Percentiles rank a stretch among this genome's conserved stretches.
Evolutionary conservation across 2,888 invertebrate species (phyloP).

Genomic region (Drosophila percnosoma): DNA sequence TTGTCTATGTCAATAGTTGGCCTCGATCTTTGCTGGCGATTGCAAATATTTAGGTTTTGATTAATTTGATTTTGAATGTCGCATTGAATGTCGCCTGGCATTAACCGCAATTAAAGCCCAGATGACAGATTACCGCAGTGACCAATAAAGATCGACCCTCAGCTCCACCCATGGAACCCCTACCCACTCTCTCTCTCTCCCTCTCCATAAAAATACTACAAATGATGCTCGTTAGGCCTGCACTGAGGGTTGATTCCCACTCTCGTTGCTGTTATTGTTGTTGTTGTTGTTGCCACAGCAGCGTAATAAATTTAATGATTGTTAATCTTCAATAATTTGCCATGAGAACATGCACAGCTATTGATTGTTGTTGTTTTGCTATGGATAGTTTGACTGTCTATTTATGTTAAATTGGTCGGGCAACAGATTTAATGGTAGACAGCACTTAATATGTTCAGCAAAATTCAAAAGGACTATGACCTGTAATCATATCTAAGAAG

Average conservation of each 20-base stretch:
- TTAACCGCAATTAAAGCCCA: conserved; percentile 69
- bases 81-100: conserved; percentile 43
- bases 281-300: conserved; percentile 46
- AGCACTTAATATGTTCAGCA: neutral
- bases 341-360: conserved; percentile 72
- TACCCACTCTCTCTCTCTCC: conserved; percentile 1
- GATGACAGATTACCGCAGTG: conserved; percentile 74
- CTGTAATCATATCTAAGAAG: neutral
- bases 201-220: conserved; percentile 39
- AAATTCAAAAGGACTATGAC: neutral
- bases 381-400: conserved; percentile 56
- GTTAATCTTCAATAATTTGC: conserved; percentile 81
- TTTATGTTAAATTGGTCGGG: conserved; percentile 30
- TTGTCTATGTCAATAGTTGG: conserved; percentile 21
- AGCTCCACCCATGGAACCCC: conserved; percentile 17
- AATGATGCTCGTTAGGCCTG: conserved; percentile 61
- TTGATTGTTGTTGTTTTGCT: conserved; percentile 52
- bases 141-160: conserved; percentile 65
- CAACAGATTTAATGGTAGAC: neutral
- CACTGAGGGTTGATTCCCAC: conserved; percentile 59
- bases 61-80: conserved; percentile 67
- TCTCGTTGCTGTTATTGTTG: conserved; percentile 21
- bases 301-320: conserved; percentile 77
- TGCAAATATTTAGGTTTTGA: conserved; percentile 64
- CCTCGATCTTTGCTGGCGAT: conserved; percentile 39